Conservation (phyloP, 1,140 invertebrate genomes). For the Drosophila orena region DNA sequence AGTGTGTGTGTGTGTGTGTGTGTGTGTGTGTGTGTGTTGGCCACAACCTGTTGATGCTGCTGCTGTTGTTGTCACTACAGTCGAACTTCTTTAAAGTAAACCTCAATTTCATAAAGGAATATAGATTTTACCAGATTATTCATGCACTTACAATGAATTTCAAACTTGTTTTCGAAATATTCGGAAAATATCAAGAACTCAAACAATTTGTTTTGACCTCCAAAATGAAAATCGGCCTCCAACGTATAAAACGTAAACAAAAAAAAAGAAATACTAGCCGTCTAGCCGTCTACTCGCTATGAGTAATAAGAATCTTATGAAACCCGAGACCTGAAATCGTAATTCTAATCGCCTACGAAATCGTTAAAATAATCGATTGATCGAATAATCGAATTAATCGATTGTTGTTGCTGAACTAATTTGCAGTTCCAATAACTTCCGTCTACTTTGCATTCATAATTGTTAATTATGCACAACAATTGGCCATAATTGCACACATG, state of each 20-base stretch:
- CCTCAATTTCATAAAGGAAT: not conserved
- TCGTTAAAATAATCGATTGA: not conserved
- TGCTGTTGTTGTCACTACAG: constrained; percentile 15
- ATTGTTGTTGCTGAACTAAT: not conserved
- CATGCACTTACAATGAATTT: not conserved
- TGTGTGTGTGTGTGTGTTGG: constrained; percentile 13
- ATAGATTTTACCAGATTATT: not conserved
- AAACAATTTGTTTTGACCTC: not conserved
- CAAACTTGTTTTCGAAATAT: not conserved
- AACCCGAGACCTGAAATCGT: constrained; percentile 1
- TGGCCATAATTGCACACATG: not conserved
- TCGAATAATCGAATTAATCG: too few species aligned
- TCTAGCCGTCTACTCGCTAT: constrained; percentile 1
- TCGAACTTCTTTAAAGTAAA: not conserved
- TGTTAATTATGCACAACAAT: constrained; percentile 14
- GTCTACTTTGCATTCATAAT: constrained; percentile 5
- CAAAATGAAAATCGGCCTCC: not conserved
- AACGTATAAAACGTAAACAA: not conserved
- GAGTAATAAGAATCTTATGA: constrained; percentile 12
- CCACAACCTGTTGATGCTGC: constrained; percentile 39
- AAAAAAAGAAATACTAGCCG: not conserved
- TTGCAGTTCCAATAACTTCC: not conserved
- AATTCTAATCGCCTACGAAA: constrained; percentile 2
- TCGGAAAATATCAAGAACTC: not conserved
- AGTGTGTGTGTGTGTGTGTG: not conserved